Conservation (phyloP, 2,888 invertebrate species). For the Steinernema carpocapsae region DNA sequence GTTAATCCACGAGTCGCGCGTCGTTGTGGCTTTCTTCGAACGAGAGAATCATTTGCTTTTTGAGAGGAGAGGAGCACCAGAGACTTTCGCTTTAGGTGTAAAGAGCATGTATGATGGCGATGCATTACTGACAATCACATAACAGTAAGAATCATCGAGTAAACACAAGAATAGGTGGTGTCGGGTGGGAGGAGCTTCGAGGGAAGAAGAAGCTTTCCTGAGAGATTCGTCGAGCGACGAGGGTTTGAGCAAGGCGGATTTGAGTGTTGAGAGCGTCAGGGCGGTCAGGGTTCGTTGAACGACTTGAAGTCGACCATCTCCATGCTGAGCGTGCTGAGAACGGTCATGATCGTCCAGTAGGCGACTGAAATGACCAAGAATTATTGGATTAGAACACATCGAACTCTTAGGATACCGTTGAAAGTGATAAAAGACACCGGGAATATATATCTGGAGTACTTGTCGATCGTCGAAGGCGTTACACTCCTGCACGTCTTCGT, state of each 20-base stretch:
- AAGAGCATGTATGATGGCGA: no score
- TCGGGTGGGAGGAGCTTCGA: no score
- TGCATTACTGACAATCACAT: no score
- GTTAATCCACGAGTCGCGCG: no score
- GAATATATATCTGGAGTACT: slow-evolving; percentile 24
- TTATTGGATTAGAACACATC: background rate
- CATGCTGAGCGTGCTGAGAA: slow-evolving; percentile 40
- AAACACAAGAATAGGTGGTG: background rate
- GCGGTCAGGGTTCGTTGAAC: slow-evolving; percentile 10
- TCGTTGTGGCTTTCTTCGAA: no score
- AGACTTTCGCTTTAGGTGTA: no score
- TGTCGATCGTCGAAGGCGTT: slow-evolving; percentile 47
- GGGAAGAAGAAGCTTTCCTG: background rate
- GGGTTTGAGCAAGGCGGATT: slow-evolving; percentile 6
- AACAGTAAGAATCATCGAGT: background rate
- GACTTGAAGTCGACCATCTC: background rate
- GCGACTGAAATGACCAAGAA: slow-evolving; percentile 47
- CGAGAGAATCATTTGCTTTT: no score
- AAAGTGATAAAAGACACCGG: slow-evolving; percentile 25
- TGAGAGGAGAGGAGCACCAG: slow-evolving; percentile 33
- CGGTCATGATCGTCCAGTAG: slow-evolving; percentile 58
- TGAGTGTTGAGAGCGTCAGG: background rate
- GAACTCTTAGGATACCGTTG: background rate
- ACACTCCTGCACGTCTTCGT: slow-evolving; percentile 36
- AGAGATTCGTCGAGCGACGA: background rate